Conservation (phyloP, 2,113 vertebrate species). For the Mobula birostris region DNA sequence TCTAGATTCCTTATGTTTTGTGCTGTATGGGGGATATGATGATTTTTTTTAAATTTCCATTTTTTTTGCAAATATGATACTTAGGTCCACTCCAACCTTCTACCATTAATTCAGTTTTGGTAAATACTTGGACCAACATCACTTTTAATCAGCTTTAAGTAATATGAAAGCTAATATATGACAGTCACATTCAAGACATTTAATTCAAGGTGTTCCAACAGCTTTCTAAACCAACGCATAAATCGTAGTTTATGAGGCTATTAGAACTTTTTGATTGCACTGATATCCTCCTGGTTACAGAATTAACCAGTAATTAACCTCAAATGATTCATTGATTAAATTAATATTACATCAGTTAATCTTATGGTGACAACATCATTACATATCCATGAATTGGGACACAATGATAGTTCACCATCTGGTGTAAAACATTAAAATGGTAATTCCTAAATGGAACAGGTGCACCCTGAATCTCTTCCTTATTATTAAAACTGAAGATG, state of each 20-base stretch:
- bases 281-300: background rate
- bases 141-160: background rate
- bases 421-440: background rate
- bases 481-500: background rate
- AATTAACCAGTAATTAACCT: slow-evolving; percentile 9
- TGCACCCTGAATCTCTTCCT: background rate
- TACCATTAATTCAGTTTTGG: background rate
- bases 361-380: background rate
- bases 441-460: background rate
- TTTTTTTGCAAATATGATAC: background rate
- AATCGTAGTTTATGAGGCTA: background rate
- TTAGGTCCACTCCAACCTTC: background rate
- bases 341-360: background rate
- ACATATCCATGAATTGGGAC: background rate
- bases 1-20: background rate
- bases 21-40: background rate
- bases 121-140: background rate
- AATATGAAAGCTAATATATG: background rate
- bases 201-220: background rate
- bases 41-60: background rate
- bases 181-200: background rate
- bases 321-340: background rate
- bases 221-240: background rate
- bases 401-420: background rate
- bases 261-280: background rate